A percentile compares a stretch with the other conserved stretches of the same genome.
Evolutionary conservation across 2,113 vertebrate species (phyloP).

Genomic region (Nestor notabilis): DNA sequence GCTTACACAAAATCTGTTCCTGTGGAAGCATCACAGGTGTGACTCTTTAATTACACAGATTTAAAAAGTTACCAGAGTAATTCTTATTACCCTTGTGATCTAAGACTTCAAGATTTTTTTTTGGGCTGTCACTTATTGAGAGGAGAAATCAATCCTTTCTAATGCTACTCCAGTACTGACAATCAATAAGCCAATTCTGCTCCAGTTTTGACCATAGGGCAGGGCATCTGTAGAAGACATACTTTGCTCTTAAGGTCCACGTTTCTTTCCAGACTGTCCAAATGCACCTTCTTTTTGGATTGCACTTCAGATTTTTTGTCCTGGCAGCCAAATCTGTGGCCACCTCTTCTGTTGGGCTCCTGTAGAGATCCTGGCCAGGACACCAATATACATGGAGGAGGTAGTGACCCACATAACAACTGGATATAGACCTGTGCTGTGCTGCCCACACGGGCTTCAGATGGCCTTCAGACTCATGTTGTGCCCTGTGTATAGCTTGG

Average conservation of each 20-base stretch:
- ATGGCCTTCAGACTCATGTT: background rate
- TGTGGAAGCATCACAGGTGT: background rate
- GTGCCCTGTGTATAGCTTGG: background rate
- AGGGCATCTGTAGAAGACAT: background rate
- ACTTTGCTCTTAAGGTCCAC: background rate
- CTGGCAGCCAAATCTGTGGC: background rate
- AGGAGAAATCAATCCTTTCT: background rate
- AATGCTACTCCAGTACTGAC: background rate
- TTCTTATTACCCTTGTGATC: background rate
- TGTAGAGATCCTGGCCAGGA: background rate
- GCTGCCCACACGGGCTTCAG: background rate
- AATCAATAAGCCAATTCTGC: background rate
- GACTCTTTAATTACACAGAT: background rate
- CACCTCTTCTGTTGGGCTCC: background rate
- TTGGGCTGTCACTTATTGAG: background rate
- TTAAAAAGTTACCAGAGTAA: background rate
- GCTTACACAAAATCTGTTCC: background rate
- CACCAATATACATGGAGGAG: rapidly evolving
- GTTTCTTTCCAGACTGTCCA: background rate
- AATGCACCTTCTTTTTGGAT: background rate
- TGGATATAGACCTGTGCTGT: background rate
- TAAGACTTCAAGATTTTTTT: background rate
- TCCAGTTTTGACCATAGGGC: background rate
- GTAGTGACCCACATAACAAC: background rate
- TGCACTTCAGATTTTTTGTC: background rate